Conservation (phyloP, 1,140 invertebrate genomes). For the Neodiprion fabricii region DNA sequence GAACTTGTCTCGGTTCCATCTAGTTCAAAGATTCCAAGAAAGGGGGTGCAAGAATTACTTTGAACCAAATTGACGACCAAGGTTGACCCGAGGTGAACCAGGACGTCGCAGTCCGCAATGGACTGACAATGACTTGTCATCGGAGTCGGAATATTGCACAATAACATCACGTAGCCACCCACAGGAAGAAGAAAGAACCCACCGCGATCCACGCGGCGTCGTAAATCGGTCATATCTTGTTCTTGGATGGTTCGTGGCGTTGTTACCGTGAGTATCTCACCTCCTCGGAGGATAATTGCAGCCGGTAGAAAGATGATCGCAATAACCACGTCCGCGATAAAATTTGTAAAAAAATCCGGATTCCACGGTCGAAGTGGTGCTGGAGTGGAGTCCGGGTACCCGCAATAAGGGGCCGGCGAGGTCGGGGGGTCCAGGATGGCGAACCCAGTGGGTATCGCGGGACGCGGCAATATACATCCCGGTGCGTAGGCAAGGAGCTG, state of each 20-base stretch:
- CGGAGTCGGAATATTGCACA: too few species aligned
- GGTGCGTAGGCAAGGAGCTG: slow-evolving; percentile 48
- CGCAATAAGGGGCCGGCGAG: background rate
- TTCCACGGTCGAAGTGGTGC: slow-evolving; percentile 30
- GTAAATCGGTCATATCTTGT: background rate
- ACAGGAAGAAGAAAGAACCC: slow-evolving; percentile 14
- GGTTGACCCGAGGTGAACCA: too few species aligned
- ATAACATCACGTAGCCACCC: too few species aligned
- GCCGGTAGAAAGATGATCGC: background rate
- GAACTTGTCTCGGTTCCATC: too few species aligned
- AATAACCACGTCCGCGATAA: slow-evolving; percentile 8
- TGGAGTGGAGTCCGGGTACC: background rate
- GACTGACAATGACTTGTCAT: too few species aligned
- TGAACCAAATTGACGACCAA: too few species aligned
- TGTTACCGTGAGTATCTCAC: background rate
- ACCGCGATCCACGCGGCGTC: background rate
- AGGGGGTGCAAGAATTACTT: too few species aligned
- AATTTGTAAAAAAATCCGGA: slow-evolving; percentile 36
- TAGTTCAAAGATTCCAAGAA: too few species aligned
- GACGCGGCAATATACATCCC: slow-evolving; percentile 4
- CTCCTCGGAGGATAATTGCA: background rate
- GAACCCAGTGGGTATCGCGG: too few species aligned
- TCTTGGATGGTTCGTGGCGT: too few species aligned
- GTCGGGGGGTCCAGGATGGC: slow-evolving; percentile 11
- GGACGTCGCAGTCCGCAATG: too few species aligned